phyloP scores from a whole-genome alignment of 1,140 invertebrate species.

The Saccostrea glomerata region DNA sequence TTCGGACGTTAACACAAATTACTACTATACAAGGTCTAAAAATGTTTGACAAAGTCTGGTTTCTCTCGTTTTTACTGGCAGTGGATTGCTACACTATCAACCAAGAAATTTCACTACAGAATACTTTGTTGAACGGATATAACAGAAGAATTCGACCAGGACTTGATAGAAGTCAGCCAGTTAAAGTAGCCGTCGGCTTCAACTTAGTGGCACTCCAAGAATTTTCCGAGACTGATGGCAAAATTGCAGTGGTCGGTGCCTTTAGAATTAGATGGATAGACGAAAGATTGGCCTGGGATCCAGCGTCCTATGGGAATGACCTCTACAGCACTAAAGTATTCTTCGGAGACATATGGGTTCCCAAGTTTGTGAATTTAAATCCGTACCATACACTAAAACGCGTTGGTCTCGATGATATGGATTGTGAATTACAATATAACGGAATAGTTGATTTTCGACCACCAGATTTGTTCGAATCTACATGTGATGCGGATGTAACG shows the following conservation, averaged over 20 bases:
- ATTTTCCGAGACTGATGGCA: background rate
- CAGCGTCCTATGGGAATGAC: constrained; percentile 1
- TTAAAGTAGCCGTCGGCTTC: background rate
- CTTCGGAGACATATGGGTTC: constrained; percentile 10
- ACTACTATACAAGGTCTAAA: too few species aligned
- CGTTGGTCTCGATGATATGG: background rate
- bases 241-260: background rate
- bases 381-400: background rate
- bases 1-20: too few species aligned
- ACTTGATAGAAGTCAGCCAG: background rate
- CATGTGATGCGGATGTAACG: constrained; percentile 93
- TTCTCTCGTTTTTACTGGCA: too few species aligned
- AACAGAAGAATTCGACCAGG: constrained; percentile 2
- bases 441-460: constrained; percentile 41
- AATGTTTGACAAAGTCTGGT: too few species aligned
- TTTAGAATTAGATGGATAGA: constrained; percentile 19
- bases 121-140: constrained; percentile 1
- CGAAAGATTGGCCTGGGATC: constrained; percentile 2
- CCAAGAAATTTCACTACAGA: too few species aligned
- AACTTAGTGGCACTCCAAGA: background rate
- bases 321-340: background rate
- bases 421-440: background rate
- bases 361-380: constrained; percentile 6
- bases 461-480: constrained; percentile 69
- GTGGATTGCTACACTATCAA: too few species aligned